These are phyloP conservation scores for Ctenopoma multispine DNA, from an alignment of 2,797 vertebrate species.

Conservation along the genomic window DNA sequence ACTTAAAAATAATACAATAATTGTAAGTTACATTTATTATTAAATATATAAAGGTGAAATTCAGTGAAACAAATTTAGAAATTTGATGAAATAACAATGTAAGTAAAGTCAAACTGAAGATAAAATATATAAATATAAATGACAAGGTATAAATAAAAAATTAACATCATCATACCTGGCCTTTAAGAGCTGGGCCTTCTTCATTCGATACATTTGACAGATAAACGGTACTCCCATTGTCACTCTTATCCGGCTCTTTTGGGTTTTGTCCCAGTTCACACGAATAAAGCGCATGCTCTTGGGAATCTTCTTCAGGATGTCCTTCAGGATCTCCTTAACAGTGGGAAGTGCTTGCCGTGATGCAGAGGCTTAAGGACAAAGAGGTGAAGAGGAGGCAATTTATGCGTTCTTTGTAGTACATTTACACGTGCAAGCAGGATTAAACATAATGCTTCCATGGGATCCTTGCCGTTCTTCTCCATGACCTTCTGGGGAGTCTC, in stretches of 20 bases:
- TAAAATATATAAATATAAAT: too few species aligned
- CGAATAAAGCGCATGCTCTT: not conserved
- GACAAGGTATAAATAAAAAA: not conserved
- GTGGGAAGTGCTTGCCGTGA: slow-evolving; percentile 48
- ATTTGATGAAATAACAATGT: not conserved
- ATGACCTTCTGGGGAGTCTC: slow-evolving; percentile 28
- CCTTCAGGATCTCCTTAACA: slow-evolving; percentile 68
- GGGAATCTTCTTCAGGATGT: slow-evolving; percentile 75
- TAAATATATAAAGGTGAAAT: too few species aligned
- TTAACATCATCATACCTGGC: slow-evolving; percentile 68
- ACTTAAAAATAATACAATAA: too few species aligned
- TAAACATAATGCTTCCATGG: too few species aligned
- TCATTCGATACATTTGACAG: slow-evolving; percentile 72
- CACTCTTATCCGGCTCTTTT: slow-evolving; percentile 55
- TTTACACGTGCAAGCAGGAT: too few species aligned
- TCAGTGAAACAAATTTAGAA: too few species aligned
- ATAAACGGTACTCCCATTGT: slow-evolving; percentile 82
- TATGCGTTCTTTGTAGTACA: too few species aligned
- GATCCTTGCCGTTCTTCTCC: too few species aligned
- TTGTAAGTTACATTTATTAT: too few species aligned
- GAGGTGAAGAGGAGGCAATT: too few species aligned
- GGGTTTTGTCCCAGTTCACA: slow-evolving; percentile 22
- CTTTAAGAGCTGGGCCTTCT: slow-evolving; percentile 74
- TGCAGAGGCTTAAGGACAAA: slow-evolving; percentile 23
- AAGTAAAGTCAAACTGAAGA: not conserved